Conservation (phyloP, 2,113 vertebrate species). For the Phalacrocorax brasilianus region DNA sequence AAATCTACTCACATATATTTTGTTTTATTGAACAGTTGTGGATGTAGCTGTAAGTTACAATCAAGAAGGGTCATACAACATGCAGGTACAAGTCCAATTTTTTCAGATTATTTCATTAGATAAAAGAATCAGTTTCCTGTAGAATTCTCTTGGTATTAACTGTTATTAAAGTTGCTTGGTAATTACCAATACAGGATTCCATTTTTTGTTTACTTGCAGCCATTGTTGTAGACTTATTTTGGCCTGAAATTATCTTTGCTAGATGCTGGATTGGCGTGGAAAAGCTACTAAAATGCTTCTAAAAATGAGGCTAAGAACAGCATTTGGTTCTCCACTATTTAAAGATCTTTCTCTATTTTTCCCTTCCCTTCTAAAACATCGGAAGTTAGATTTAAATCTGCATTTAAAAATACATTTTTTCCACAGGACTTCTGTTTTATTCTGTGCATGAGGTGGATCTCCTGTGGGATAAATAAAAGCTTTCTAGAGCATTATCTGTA, state of each 20-base stretch:
- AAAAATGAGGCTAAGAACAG: neutral
- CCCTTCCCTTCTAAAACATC: neutral
- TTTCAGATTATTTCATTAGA: neutral
- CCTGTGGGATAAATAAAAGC: conserved; percentile 30
- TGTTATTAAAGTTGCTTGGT: neutral
- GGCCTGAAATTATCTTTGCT: neutral
- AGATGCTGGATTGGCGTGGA: neutral
- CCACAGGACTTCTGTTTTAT: neutral
- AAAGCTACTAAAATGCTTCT: neutral
- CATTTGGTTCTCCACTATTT: neutral
- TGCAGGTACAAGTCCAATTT: conserved; percentile 81
- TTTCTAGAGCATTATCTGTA: conserved; percentile 19
- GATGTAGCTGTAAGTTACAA: conserved; percentile 83
- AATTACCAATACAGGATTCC: neutral
- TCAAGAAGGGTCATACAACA: conserved; percentile 85
- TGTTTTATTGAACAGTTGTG: conserved; percentile 77
- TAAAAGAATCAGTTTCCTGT: neutral
- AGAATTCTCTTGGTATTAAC: neutral
- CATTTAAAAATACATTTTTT: neutral
- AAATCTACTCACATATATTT: neutral
- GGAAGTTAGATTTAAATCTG: neutral
- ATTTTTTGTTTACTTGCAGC: neutral
- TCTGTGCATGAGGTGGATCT: conserved; percentile 4
- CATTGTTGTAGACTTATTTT: neutral
- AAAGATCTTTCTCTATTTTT: neutral